phyloP scores from a whole-genome alignment of 2,888 invertebrate genomes.

The Saturnia pavonia region DNA sequence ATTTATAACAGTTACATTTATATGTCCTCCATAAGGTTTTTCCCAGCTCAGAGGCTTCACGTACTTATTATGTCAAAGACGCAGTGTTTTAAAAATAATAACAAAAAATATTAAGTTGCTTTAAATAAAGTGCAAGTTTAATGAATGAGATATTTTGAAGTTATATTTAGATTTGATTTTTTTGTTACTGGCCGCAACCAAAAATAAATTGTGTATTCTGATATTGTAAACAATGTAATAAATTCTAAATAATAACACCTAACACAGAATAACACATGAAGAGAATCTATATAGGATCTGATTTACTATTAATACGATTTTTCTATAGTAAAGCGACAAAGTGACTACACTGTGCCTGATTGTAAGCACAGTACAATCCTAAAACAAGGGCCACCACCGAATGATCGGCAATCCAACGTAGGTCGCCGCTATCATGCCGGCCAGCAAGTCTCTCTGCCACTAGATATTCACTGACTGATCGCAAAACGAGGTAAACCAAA shows the following conservation, averaged over 20 bases:
- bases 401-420: too few relatives aligned
- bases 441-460: too few relatives aligned
- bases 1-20: conserved; percentile 6
- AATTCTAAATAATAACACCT: neutral
- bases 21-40: conserved; percentile 1
- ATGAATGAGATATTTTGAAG: neutral
- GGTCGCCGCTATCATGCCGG: too few relatives aligned
- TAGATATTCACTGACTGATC: too few relatives aligned
- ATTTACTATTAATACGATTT: too few relatives aligned
- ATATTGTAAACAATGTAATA: too few relatives aligned
- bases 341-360: too few relatives aligned
- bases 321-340: too few relatives aligned
- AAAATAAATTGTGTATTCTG: neutral
- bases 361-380: too few relatives aligned
- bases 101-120: neutral
- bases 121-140: neutral
- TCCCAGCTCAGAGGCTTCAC: neutral
- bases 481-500: too few relatives aligned
- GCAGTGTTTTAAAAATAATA: neutral
- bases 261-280: neutral
- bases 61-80: neutral
- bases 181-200: neutral
- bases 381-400: too few relatives aligned
- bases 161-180: neutral
- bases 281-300: too few relatives aligned